phyloP scores from a whole-genome alignment of 2,888 invertebrate species.

The Neria commutata region DNA sequence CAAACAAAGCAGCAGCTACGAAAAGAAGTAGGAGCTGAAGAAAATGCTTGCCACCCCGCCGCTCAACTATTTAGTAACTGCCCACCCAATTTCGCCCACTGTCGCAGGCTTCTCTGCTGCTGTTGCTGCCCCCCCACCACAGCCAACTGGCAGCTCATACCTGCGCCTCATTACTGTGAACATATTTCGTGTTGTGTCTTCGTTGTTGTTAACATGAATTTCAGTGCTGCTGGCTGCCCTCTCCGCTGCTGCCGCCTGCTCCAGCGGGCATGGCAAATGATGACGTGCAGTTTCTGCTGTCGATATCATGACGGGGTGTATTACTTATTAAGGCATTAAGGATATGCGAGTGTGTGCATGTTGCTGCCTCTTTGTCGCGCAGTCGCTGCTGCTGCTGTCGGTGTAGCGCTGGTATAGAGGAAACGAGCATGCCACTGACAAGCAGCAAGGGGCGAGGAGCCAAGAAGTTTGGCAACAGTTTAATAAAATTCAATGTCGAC shows the following conservation, averaged over 20 bases:
- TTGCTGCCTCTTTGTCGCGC: background rate
- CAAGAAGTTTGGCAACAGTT: constrained; percentile 8
- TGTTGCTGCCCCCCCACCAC: too few relatives aligned
- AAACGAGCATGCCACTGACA: background rate
- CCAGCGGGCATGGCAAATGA: constrained; percentile 3
- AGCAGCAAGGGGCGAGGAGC: background rate
- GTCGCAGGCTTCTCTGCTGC: background rate
- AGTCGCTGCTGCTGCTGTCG: background rate
- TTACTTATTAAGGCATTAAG: constrained; percentile 32
- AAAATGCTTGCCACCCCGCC: background rate
- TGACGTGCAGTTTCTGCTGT: constrained; percentile 13
- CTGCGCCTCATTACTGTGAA: constrained; percentile 8
- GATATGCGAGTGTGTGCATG: constrained; percentile 10
- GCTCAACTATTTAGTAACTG: too few relatives aligned
- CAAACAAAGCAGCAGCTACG: background rate
- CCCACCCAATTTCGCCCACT: background rate
- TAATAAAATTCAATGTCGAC: constrained; percentile 31
- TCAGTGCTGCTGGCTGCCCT: background rate
- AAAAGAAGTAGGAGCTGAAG: background rate
- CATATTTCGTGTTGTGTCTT: constrained; percentile 11
- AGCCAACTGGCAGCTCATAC: background rate
- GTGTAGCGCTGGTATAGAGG: too few relatives aligned
- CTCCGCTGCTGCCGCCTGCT: background rate
- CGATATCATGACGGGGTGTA: constrained; percentile 7
- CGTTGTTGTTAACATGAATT: constrained; percentile 19